Evolutionary conservation across 2,888 invertebrate genomes (phyloP).

Genomic region (Sarcophaga caerulescens): DNA sequence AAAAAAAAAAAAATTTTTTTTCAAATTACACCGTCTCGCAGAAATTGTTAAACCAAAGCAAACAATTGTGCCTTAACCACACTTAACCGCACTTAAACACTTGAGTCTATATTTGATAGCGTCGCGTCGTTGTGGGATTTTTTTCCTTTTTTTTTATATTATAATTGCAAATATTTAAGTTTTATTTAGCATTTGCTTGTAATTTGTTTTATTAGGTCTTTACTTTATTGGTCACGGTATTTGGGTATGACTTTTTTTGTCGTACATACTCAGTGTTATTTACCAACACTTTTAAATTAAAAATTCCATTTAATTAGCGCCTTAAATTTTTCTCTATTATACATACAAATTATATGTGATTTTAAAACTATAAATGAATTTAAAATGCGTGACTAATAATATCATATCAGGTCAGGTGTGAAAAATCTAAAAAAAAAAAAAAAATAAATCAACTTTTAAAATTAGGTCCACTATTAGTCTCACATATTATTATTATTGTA

Average conservation of each 20-base stretch:
- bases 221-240: constrained; percentile 22
- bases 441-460: no score
- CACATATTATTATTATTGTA: no score
- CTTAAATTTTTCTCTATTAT: neutral
- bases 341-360: neutral
- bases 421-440: no score
- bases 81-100: constrained; percentile 14
- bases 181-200: neutral
- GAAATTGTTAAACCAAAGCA: constrained; percentile 19
- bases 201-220: constrained; percentile 4
- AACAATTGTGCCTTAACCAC: constrained; percentile 6
- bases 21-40: neutral
- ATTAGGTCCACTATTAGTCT: no score
- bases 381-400: no score
- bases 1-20: constrained; percentile 1
- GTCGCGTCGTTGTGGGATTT: neutral
- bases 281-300: constrained; percentile 1
- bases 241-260: neutral
- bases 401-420: no score
- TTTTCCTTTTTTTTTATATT: neutral
- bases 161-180: neutral
- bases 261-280: no score
- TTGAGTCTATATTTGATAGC: constrained; percentile 26
- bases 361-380: no score
- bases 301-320: constrained; percentile 16